These are phyloP conservation scores for Phoenicopterus ruber DNA, from an alignment of 2,113 vertebrate genomes.

Conservation along the genomic window DNA sequence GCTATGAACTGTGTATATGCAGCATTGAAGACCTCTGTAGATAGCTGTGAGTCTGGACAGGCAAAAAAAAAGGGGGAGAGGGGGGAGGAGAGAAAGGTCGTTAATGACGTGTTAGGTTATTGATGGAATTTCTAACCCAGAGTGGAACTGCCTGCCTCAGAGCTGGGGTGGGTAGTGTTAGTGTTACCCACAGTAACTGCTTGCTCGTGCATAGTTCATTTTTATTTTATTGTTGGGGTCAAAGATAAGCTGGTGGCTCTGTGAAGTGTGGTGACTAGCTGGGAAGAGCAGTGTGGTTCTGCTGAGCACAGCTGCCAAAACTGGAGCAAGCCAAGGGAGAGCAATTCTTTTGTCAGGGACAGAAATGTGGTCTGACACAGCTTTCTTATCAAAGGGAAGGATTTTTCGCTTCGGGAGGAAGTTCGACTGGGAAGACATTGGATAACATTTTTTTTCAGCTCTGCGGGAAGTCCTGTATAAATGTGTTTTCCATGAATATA, in stretches of 20 bases:
- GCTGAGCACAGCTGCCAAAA: slow-evolving; percentile 1
- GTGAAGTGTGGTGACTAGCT: not conserved
- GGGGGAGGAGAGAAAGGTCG: not conserved
- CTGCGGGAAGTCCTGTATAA: not conserved
- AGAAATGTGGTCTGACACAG: not conserved
- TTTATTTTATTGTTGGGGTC: not conserved
- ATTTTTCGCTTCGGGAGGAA: slow-evolving; percentile 48
- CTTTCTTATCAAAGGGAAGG: slow-evolving; percentile 43
- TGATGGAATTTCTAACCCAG: slow-evolving; percentile 11
- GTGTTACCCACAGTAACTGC: slow-evolving; percentile 4
- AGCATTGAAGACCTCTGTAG: not conserved
- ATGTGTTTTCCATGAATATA: slow-evolving; percentile 9
- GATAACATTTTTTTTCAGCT: not conserved
- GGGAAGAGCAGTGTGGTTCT: not conserved
- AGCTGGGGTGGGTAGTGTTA: not conserved
- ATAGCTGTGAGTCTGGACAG: not conserved
- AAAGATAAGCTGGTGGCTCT: not conserved
- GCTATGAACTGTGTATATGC: not conserved
- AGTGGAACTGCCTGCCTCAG: not conserved
- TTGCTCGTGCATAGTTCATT: not conserved
- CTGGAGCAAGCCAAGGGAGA: not conserved
- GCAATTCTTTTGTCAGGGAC: not conserved
- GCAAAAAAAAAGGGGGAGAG: not conserved
- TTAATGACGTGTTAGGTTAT: not conserved
- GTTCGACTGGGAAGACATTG: slow-evolving; percentile 23